phyloP scores from a whole-genome alignment of 2,797 vertebrate genomes.

The Chrysocyon brachyurus region DNA sequence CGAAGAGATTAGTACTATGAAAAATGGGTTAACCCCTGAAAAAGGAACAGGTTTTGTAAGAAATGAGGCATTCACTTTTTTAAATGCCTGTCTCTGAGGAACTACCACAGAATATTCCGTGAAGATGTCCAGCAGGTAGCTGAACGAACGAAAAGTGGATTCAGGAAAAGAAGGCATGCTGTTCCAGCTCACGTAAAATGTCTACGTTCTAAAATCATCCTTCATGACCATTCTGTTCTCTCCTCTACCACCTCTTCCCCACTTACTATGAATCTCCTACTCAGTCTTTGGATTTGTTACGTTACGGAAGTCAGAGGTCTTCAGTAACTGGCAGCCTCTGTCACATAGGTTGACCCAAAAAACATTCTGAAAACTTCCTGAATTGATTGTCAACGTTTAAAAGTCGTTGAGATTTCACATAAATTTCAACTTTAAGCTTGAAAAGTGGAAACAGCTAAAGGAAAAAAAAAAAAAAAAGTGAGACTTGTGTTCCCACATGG shows the following conservation, averaged over 20 bases:
- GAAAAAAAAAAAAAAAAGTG: neutral
- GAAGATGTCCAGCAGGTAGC: slow-evolving; percentile 1
- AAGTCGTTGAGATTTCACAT: slow-evolving; percentile 13
- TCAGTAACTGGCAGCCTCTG: neutral
- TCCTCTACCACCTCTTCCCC: slow-evolving; percentile 8
- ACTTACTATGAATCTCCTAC: neutral
- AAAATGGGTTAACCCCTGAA: slow-evolving; percentile 8
- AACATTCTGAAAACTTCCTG: slow-evolving; percentile 13
- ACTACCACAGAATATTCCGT: neutral
- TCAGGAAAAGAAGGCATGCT: slow-evolving; percentile 19
- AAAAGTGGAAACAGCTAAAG: slow-evolving; percentile 21
- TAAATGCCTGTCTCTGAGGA: slow-evolving; percentile 37
- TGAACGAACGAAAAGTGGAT: slow-evolving; percentile 37
- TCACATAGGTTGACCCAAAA: neutral
- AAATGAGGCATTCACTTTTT: slow-evolving; percentile 1
- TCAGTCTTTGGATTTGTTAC: neutral
- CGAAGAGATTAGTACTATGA: neutral
- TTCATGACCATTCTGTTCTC: neutral
- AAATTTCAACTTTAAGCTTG: slow-evolving; percentile 29
- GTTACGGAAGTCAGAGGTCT: neutral
- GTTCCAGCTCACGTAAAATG: neutral
- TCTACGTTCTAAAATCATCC: slow-evolving; percentile 48
- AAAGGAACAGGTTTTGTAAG: neutral
- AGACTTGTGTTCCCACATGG: neutral
- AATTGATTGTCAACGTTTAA: slow-evolving; percentile 38